Evolutionary conservation across 1,140 invertebrate species (phyloP).

Genomic region (Drosophila ironensis): DNA sequence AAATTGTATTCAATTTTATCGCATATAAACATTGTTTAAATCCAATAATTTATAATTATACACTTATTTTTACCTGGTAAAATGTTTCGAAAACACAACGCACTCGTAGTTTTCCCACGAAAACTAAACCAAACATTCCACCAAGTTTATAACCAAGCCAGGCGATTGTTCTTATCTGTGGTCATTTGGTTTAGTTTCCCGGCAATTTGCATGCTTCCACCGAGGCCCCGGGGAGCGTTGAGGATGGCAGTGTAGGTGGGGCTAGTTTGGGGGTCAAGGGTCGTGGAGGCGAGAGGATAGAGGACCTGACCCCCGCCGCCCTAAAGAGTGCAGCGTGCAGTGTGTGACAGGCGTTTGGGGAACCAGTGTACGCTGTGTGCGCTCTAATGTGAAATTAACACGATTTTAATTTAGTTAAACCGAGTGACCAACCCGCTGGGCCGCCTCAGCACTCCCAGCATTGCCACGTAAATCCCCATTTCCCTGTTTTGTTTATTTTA

Average conservation of each 20-base stretch:
- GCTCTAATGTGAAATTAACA: slow-evolving; percentile 81
- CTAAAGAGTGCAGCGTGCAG: slow-evolving; percentile 13
- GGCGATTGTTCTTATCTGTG: slow-evolving; percentile 55
- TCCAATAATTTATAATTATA: too few species aligned
- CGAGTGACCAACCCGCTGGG: slow-evolving; percentile 67
- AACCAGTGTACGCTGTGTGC: slow-evolving; percentile 49
- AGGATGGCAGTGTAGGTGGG: not conserved
- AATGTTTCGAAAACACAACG: not conserved
- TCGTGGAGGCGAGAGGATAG: not conserved
- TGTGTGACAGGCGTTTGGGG: slow-evolving; percentile 58
- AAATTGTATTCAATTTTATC: too few species aligned
- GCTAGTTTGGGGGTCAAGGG: not conserved
- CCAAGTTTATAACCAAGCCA: too few species aligned
- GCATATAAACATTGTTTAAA: too few species aligned
- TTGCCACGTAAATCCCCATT: not conserved
- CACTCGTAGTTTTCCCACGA: not conserved
- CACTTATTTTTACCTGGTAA: not conserved
- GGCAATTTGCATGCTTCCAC: slow-evolving; percentile 60
- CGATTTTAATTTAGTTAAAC: slow-evolving; percentile 80
- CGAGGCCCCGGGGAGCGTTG: not conserved
- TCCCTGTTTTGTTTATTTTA: slow-evolving; percentile 50
- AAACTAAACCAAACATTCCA: not conserved
- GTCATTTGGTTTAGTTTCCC: slow-evolving; percentile 50
- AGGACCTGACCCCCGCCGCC: not conserved
- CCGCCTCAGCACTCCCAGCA: slow-evolving; percentile 7